Conservation (phyloP, 2,797 vertebrate genomes). For the Etheostoma perlongum region DNA sequence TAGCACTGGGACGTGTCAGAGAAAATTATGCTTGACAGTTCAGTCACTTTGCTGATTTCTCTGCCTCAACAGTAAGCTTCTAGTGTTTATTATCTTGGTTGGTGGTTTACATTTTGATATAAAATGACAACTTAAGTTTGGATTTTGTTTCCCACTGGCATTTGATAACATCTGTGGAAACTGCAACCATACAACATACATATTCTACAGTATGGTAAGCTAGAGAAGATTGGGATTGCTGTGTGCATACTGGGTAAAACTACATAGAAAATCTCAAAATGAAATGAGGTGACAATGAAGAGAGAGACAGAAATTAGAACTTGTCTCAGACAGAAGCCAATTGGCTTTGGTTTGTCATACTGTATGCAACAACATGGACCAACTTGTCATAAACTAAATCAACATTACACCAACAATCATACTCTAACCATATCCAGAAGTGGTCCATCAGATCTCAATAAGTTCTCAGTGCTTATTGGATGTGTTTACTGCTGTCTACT, state of each 20-base stretch:
- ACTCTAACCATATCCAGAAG: not conserved
- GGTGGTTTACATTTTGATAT: no score
- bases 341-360: not conserved
- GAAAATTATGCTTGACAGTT: not conserved
- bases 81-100: not conserved
- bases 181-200: not conserved
- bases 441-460: not conserved
- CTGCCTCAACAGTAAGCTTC: not conserved
- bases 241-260: not conserved
- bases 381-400: not conserved
- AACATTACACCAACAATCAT: no score
- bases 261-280: not conserved
- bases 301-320: not conserved
- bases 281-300: not conserved
- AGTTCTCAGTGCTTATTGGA: not conserved
- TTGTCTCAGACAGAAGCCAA: not conserved
- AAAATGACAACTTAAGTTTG: slow-evolving; percentile 7
- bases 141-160: slow-evolving; percentile 19
- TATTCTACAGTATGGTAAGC: not conserved
- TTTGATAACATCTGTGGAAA: slow-evolving; percentile 21
- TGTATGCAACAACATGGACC: not conserved
- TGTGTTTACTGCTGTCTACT: not conserved
- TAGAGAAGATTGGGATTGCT: not conserved
- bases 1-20: not conserved
- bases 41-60: not conserved